Percentiles rank a stretch among this genome's conserved stretches.
phyloP scores from a whole-genome alignment of 2,888 invertebrate species.

The Onchidella celtica region DNA sequence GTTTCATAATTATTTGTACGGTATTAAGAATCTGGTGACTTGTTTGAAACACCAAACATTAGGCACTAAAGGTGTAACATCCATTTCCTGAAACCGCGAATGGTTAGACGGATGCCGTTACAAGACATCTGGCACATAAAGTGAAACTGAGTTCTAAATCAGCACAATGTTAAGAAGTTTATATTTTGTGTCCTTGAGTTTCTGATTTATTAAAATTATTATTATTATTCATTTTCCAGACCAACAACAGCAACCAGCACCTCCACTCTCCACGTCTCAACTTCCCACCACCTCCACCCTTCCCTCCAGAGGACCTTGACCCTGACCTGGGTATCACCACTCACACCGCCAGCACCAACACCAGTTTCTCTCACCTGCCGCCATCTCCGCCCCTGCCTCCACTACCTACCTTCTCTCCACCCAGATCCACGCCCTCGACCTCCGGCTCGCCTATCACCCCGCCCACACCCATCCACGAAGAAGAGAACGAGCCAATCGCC shows the following conservation, averaged over 20 bases:
- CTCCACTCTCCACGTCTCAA: not conserved
- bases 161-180: no score
- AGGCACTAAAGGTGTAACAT: no score
- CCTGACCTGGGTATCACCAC: not conserved
- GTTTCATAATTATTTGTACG: no score
- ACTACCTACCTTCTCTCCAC: conserved; percentile 19
- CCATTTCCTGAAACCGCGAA: no score
- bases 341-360: conserved; percentile 15
- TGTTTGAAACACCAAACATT: no score
- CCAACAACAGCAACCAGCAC: not conserved
- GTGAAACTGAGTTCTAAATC: no score
- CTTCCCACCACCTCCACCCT: conserved; percentile 34
- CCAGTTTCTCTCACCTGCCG: conserved; percentile 2
- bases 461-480: conserved; percentile 32
- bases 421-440: conserved; percentile 10
- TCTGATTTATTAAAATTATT: no score
- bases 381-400: conserved; percentile 26
- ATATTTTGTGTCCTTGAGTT: no score
- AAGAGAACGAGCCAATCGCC: not conserved
- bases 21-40: no score
- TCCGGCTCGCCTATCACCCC: conserved; percentile 21
- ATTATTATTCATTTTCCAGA: no score
- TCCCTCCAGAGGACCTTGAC: conserved; percentile 8
- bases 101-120: no score
- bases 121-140: no score